phyloP scores from a whole-genome alignment of 2,888 invertebrate genomes.

The Drosophila falleni region DNA sequence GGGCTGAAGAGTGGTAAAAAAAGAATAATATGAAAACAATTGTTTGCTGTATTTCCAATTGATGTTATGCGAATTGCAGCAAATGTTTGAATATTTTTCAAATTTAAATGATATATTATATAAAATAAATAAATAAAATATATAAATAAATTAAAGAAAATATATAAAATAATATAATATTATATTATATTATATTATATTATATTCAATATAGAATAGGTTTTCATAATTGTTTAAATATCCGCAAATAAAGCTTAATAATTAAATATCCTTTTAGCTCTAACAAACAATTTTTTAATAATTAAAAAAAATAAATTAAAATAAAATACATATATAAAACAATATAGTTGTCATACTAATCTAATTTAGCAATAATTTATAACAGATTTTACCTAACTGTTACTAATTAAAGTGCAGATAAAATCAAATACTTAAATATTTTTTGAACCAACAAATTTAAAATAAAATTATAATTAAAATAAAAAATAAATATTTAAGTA shows the following conservation, averaged over 20 bases:
- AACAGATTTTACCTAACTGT: too few species aligned
- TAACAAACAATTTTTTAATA: not conserved
- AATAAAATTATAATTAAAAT: too few species aligned
- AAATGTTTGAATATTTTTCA: constrained; percentile 35
- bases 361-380: not conserved
- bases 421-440: too few species aligned
- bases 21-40: constrained; percentile 34
- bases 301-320: not conserved
- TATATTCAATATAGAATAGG: too few species aligned
- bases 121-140: not conserved
- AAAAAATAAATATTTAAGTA: too few species aligned
- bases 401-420: not conserved
- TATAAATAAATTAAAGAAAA: not conserved
- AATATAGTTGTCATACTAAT: not conserved
- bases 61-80: constrained; percentile 15
- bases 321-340: not conserved
- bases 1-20: constrained; percentile 9
- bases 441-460: too few species aligned
- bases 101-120: not conserved
- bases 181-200: not conserved
- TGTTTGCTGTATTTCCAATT: constrained; percentile 32
- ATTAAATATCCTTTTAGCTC: not conserved
- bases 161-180: not conserved
- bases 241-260: not conserved
- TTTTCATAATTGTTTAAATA: not conserved